A percentile compares a stretch with the other conserved stretches of the same genome.
Conservation (phyloP, 1,140 invertebrate species). For the Drosophila oshimai region DNA sequence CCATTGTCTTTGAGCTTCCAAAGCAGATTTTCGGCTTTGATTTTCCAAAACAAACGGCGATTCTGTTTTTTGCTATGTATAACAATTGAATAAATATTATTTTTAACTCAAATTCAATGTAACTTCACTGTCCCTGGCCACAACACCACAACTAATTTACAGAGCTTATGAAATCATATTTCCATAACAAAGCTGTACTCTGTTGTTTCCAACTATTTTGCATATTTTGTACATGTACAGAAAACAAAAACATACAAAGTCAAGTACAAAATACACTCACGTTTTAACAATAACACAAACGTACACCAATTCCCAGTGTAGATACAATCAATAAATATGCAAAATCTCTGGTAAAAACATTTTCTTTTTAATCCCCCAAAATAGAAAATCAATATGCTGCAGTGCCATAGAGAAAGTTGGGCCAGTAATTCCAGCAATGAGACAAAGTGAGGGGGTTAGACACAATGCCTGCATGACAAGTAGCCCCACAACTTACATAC, state of each 20-base stretch:
- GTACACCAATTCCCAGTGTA: constrained; percentile 6
- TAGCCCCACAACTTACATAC: constrained; percentile 8
- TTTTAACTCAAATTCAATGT: neutral
- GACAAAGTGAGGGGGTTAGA: constrained; percentile 26
- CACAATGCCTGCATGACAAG: constrained; percentile 59
- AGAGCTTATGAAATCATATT: constrained; percentile 16
- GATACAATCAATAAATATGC: constrained; percentile 40
- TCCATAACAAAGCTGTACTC: neutral
- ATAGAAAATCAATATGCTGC: constrained; percentile 72
- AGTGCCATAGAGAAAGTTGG: constrained; percentile 18
- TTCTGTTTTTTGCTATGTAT: too few species aligned
- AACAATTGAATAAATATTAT: constrained; percentile 5
- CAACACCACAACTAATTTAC: neutral
- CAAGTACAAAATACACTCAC: constrained; percentile 1
- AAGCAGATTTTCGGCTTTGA: neutral
- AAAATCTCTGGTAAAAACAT: constrained; percentile 37
- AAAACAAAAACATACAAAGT: neutral
- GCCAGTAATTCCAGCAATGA: constrained; percentile 39
- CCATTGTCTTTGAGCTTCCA: constrained; percentile 11
- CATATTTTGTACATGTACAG: neutral
- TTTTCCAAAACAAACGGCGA: neutral
- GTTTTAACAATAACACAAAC: neutral
- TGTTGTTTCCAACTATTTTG: neutral
- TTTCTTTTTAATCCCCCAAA: constrained; percentile 49
- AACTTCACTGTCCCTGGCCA: neutral